phyloP scores from a whole-genome alignment of 2,888 invertebrate genomes.

The Lasioglossum oenotherae region DNA sequence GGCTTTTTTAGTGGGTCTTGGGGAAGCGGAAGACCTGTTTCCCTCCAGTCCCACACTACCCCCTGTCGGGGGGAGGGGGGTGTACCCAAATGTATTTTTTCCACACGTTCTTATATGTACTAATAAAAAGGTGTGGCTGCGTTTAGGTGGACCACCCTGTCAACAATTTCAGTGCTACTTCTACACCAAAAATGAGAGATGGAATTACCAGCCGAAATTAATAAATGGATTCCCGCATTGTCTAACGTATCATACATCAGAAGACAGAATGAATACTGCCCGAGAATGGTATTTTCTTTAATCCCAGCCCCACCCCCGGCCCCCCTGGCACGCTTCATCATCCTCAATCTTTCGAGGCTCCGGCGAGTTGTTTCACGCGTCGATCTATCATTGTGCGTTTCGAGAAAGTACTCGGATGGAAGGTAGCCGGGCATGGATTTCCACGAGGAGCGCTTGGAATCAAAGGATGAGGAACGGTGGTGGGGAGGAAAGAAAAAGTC shows the following conservation, averaged over 20 bases:
- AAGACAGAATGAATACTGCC: background rate
- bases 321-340: background rate
- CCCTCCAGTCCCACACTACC: too few species aligned
- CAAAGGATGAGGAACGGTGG: background rate
- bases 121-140: too few species aligned
- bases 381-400: slow-evolving; percentile 38
- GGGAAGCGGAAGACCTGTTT: too few species aligned
- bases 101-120: too few species aligned
- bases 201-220: too few species aligned
- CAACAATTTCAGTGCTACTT: too few species aligned
- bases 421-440: slow-evolving; percentile 23
- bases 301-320: background rate
- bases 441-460: background rate
- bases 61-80: too few species aligned
- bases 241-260: background rate
- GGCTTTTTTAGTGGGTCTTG: too few species aligned
- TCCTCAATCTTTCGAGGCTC: background rate
- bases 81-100: too few species aligned
- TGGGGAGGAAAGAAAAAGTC: background rate
- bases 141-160: too few species aligned
- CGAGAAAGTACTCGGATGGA: background rate
- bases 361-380: slow-evolving; percentile 8
- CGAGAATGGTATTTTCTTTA: background rate
- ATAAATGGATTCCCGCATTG: too few species aligned
- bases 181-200: too few species aligned